Evolutionary conservation across 2,797 vertebrate genomes (phyloP).

Genomic region (Muscicapa comitata): DNA sequence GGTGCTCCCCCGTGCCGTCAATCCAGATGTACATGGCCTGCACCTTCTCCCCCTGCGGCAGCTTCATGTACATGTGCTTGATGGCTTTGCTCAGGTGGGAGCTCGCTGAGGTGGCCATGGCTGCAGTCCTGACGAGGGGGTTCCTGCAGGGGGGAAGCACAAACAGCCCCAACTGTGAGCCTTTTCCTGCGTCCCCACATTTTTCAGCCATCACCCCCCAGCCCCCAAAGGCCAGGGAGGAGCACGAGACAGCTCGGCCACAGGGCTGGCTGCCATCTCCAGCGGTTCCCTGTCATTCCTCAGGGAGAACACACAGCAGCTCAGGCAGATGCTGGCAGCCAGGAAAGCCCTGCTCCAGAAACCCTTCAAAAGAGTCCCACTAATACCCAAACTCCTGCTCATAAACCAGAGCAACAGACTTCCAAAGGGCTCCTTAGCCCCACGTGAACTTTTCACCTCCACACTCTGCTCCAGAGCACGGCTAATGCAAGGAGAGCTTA

Average conservation of each 20-base stretch:
- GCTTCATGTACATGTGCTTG: constrained; percentile 91
- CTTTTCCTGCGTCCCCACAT: accelerated
- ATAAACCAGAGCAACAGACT: background rate
- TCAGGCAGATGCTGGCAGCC: background rate
- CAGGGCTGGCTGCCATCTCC: background rate
- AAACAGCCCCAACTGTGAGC: background rate
- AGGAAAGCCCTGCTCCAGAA: background rate
- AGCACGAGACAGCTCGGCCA: accelerated
- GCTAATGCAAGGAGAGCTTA: background rate
- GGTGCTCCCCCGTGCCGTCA: constrained; percentile 92
- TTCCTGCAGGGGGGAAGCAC: constrained; percentile 25
- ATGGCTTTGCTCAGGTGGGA: constrained; percentile 91
- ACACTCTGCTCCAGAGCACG: accelerated
- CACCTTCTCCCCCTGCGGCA: constrained; percentile 91
- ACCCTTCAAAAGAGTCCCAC: background rate
- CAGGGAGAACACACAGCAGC: background rate
- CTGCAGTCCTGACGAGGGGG: constrained; percentile 4
- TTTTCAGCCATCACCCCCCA: background rate
- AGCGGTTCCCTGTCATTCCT: background rate
- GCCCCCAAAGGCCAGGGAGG: background rate
- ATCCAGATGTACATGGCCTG: constrained; percentile 98
- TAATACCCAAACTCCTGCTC: background rate
- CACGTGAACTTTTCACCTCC: background rate
- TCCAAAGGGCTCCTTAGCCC: background rate
- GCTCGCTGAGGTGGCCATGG: constrained; percentile 91